Base-by-base conservation (phyloP, 2,888 invertebrate genomes). In the Sphinx pinastri region DNA sequence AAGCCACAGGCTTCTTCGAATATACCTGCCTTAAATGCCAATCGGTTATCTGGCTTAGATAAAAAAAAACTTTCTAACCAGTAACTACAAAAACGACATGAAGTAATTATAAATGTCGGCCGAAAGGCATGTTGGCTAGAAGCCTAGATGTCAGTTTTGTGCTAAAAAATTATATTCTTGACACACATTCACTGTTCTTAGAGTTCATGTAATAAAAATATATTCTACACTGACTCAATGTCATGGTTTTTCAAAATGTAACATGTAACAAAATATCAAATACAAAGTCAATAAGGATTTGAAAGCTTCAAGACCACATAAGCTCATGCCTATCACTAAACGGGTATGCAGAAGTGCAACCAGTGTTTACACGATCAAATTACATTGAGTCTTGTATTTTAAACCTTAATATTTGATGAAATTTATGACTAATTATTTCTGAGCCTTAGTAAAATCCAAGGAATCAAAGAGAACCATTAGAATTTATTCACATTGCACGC, bases 141-240 rank as follows among this genome's bases (percentile, higher is more conserved):
- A 25, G 47, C 68, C 68, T 68, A 68, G 68, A 68, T 58, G 68
- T 49, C 58, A 68, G 57, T 47, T 45, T 60, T n/a, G 45, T 12
- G 60, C 47, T 47, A 60, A 60, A 47, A 47, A 2, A 2, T 1
- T n/a, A 38, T 38, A 54, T 59, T 45, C 47, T 60, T 47, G 47
- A 47, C 45, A 45, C 0, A 16, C 47, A 16, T 60, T 45, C 16
- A 60, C 45, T 4, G 47, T 16, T 45, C 16, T 10, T 47, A n/a
- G 45, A 45, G 45, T n/a, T 16, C 14, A 11, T 25, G 25, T 3
- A 38, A 14, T 45, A 60, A 47, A 60, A 45, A 6, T 11, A 60
- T 16, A 8, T 45, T 16, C n/a, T n/a, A 38, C 7, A 58, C 3
- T 60, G 60, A 4, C 16, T 45, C 2, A 16, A n/a, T 45, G 45